Base-by-base conservation (phyloP, 2,888 invertebrate genomes). In the Danaus chrysippus region DNA sequence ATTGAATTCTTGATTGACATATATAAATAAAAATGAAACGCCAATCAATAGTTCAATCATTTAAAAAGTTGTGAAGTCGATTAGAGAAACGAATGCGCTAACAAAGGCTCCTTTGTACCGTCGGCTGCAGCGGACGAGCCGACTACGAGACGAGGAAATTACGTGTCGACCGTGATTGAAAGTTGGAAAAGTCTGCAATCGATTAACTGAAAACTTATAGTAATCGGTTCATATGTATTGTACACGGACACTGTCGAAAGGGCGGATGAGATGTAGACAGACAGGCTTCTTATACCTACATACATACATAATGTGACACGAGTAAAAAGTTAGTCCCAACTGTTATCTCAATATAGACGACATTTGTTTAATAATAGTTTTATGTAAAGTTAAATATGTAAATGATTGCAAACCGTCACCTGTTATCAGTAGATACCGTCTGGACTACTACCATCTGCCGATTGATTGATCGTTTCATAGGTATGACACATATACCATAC, bases 381-480 rank as follows among this genome's bases (percentile, higher is more conserved):
- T 56, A 52, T 59, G 54, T 59, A 56, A 49, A 46, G 57, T 42
- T 54, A 42, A 60, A 58, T 58, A 62, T 42, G 41, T 42, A 54
- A 42, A 52, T 52, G 42, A 54, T 54, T 54, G 58, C 63, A 61
- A 62, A 66, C 52, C 44, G 54, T 23, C 52, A 43, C 13, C 49
- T 42, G 41, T 15, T 62, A 57, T 66, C 62, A 59, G 46, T 46
- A 75, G 70, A 73, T 76, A 69, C 61, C 43, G 62, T 65, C 60
- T 69, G 62, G 74, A 77, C 77, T 76, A 79, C 73, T 66, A 69
- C 74, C 79, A 81, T 77, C 80, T 81, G 79, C 73, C 66, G 62
- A 56, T 66, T 81, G 82, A 81, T 81, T 73, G 81, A 81, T 82
- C 74, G 75, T 73, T 64, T 71, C 78, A 82, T 80, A 81, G 76